Percentiles rank a stretch among this genome's conserved stretches.
Conservation (phyloP, 2,113 vertebrate genomes). For the Eulacestoma nigropectus region DNA sequence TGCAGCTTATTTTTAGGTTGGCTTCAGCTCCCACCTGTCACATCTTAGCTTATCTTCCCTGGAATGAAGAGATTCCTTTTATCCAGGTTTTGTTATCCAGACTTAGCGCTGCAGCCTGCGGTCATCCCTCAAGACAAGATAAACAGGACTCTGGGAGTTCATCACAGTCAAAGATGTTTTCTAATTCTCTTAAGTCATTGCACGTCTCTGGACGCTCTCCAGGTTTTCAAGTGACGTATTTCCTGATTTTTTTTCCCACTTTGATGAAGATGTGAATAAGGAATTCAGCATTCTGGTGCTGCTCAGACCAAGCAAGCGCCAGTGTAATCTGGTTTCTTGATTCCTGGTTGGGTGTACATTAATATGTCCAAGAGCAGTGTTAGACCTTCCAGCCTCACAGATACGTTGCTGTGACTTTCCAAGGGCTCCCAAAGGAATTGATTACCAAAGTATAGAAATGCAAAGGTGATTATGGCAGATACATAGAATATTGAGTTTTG, state of each 20-base stretch:
- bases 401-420: not conserved
- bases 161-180: not conserved
- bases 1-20: not conserved
- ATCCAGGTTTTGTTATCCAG: not conserved
- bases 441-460: not conserved
- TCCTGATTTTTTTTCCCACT: not conserved
- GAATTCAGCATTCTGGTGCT: not conserved
- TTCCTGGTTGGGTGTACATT: not conserved
- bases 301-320: not conserved
- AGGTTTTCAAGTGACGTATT: not conserved
- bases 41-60: not conserved
- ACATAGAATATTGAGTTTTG: not conserved
- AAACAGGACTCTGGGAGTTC: not conserved
- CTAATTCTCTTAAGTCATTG: not conserved
- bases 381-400: not conserved
- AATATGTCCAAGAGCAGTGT: not conserved
- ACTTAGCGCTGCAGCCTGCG: not conserved
- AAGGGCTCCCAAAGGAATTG: not conserved
- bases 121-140: not conserved
- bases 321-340: not conserved
- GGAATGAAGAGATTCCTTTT: not conserved
- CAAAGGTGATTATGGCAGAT: not conserved
- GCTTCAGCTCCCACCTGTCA: not conserved
- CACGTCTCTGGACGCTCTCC: not conserved
- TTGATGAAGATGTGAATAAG: not conserved